A percentile compares a stretch with the other conserved stretches of the same genome.
Evolutionary conservation across 2,888 invertebrate species (phyloP).

Genomic region (Lycaena phlaeas): DNA sequence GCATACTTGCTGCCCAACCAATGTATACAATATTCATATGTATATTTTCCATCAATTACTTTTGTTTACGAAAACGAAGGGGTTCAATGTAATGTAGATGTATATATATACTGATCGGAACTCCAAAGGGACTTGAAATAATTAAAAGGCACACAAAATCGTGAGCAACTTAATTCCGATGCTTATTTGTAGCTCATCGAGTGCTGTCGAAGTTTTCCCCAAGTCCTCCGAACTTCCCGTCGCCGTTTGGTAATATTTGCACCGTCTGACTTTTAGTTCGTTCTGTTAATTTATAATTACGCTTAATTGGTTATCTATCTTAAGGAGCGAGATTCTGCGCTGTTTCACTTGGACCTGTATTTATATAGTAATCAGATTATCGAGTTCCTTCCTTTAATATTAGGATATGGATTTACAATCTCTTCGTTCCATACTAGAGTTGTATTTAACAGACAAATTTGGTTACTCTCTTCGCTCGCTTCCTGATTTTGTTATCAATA

Average conservation of each 20-base stretch:
- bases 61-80: no score
- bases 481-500: no score
- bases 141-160: constrained; percentile 68
- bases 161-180: constrained; percentile 62
- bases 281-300: constrained; percentile 61
- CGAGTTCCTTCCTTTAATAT: not conserved
- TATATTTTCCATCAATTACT: no score
- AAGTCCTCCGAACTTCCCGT: constrained; percentile 35
- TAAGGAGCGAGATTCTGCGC: constrained; percentile 13
- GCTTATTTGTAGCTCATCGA: constrained; percentile 62
- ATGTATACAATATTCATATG: no score
- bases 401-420: not conserved
- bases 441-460: no score
- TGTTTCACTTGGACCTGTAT: constrained; percentile 1
- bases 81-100: not conserved
- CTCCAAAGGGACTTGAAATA: constrained; percentile 44
- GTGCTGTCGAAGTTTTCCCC: constrained; percentile 32
- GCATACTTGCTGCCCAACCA: no score
- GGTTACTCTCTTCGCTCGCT: no score
- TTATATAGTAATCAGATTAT: constrained; percentile 7
- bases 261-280: constrained; percentile 46
- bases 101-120: constrained; percentile 5
- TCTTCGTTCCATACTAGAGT: no score
- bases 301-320: constrained; percentile 48
- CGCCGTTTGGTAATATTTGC: constrained; percentile 49